Conservation (phyloP, 2,113 vertebrate genomes). For the Hyperoodon ampullatus region DNA sequence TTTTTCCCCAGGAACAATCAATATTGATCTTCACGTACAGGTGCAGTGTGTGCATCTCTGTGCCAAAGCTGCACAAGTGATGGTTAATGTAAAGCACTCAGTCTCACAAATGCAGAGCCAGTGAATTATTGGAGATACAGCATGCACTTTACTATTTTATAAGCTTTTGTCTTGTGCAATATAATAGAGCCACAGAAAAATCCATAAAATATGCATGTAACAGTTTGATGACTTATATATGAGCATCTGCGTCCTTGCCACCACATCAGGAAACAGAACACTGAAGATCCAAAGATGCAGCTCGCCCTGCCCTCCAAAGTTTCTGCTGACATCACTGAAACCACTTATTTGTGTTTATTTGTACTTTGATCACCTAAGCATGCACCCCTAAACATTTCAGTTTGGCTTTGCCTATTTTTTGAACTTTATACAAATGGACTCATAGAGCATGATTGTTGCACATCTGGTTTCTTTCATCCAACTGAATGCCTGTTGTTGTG, state of each 20-base stretch:
- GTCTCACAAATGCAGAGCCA: not conserved
- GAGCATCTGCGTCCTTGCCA: not conserved
- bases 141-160: not conserved
- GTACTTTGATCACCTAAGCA: no score
- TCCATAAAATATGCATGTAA: not conserved
- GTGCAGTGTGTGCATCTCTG: no score
- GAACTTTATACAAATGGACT: not conserved
- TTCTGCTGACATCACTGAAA: accelerated
- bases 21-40: not conserved
- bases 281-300: accelerated
- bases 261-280: not conserved
- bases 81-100: not conserved
- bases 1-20: not conserved
- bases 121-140: not conserved
- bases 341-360: not conserved
- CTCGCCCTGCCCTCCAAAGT: accelerated
- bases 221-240: not conserved
- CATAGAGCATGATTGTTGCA: accelerated
- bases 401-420: not conserved
- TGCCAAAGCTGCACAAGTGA: not conserved
- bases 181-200: not conserved
- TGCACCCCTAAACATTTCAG: accelerated
- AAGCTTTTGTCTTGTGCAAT: not conserved
- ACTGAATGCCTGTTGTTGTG: accelerated
- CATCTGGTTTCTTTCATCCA: not conserved